A percentile compares a stretch with the other conserved stretches of the same genome.
Conservation (phyloP, 2,113 vertebrate genomes). For the Orientallactaga bullata region DNA sequence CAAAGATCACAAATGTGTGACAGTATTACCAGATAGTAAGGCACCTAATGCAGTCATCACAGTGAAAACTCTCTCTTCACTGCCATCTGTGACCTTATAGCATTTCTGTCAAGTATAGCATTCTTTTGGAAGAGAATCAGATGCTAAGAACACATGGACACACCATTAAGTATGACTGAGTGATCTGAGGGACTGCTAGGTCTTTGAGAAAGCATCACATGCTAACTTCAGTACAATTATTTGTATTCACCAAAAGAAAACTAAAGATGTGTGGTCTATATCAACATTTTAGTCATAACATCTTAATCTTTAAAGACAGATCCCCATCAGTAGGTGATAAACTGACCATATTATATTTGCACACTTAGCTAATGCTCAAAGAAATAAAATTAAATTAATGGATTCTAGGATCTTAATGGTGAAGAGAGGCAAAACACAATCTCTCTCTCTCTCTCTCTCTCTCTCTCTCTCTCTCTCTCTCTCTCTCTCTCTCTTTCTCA, state of each 20-base stretch:
- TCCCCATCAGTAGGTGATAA: background rate
- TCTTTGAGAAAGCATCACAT: background rate
- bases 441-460: too few relatives aligned
- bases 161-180: background rate
- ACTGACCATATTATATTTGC: background rate
- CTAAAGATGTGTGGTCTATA: background rate
- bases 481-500: too few relatives aligned
- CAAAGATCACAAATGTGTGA: background rate
- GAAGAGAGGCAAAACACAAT: constrained; percentile 23
- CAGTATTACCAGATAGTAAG: background rate
- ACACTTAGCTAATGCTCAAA: background rate
- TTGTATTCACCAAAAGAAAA: background rate
- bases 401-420: background rate
- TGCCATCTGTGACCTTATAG: background rate
- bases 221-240: background rate
- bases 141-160: background rate
- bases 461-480: too few relatives aligned
- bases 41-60: background rate
- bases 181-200: background rate
- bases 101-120: too few relatives aligned
- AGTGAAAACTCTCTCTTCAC: background rate
- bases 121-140: background rate
- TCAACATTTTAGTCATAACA: background rate
- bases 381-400: background rate
- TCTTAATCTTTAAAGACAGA: background rate